phyloP scores from a whole-genome alignment of 2,888 invertebrate species.

The Rhamnusium bicolor region DNA sequence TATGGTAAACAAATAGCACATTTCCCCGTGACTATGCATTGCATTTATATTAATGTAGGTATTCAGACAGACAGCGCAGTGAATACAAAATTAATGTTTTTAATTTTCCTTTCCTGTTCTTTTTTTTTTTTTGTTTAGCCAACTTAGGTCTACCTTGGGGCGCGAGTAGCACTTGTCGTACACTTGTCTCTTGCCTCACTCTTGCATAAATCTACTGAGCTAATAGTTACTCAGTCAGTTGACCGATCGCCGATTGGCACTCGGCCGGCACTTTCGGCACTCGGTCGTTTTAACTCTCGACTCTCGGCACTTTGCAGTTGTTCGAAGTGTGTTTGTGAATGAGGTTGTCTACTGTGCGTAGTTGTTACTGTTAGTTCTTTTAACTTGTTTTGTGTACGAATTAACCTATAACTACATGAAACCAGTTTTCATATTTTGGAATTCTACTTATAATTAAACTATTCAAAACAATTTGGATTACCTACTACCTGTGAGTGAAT shows the following conservation, averaged over 20 bases:
- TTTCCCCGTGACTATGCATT: too few relatives aligned
- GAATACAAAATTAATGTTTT: not conserved
- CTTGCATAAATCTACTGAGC: too few relatives aligned
- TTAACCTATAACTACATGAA: conserved; percentile 8
- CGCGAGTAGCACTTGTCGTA: not conserved
- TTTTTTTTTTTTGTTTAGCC: not conserved
- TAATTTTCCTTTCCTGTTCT: not conserved
- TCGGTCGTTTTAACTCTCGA: not conserved
- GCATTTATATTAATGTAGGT: too few relatives aligned
- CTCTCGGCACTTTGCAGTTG: not conserved
- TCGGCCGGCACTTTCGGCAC: not conserved
- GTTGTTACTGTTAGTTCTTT: conserved; percentile 7
- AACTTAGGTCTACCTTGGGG: not conserved
- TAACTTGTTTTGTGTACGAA: conserved; percentile 30
- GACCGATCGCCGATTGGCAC: not conserved
- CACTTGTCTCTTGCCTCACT: not conserved
- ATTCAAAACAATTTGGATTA: not conserved
- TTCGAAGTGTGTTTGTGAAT: conserved; percentile 1
- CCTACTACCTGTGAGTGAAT: not conserved
- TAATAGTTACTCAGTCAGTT: too few relatives aligned
- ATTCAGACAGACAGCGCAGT: too few relatives aligned
- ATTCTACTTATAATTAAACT: not conserved
- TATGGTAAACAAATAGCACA: too few relatives aligned
- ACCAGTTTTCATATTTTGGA: not conserved
- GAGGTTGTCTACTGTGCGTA: not conserved